Evolutionary conservation across 2,113 vertebrate species (phyloP), one percentile per base, ranked within the genome.

Genomic region (Sinosuthora webbiana): DNA sequence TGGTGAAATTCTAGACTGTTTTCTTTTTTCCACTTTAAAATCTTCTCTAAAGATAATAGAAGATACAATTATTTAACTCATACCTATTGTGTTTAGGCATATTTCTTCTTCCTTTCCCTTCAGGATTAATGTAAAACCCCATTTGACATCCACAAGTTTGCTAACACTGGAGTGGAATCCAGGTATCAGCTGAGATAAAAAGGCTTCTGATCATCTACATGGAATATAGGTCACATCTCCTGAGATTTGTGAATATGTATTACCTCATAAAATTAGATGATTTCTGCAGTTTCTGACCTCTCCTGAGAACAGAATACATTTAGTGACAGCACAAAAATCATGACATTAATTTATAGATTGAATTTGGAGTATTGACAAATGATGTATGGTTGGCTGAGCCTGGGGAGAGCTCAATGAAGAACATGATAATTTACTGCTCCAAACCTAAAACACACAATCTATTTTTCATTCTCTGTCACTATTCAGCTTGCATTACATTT

Each of bases 401-500:
- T 81, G 67, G 45, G 86, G 89, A 96, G 85, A 45, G 55, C 90
- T 89, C 86, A 87, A 0, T 55, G 89, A 93, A 76, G 69, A 94
- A 69, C 90, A 74, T 63, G 79, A 86, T 91, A 67, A 96, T 95
- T 97, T 94, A 91, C 60, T 80, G 69, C 47, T 68, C 41, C 83
- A 88, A 62, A 90, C 41, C 47, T 88, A 67, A 92, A 95, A 92
- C 75, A 82, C 56, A 22, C 75, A 31, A 56, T 91, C 79, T 88
- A 69, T 92, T 97, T 96, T 96, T 96, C 79, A 50, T 93, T 94
- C 71, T 95, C 53, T 93, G 44, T 95, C 95, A 84, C 64, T 62
- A 9, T 91, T 93, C 95, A 50, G 53, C 63, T 79, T 89, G 37
- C 21, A 28, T 95, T 76, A 65, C 59, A 76, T 94, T 95, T 94